Evolutionary conservation across 2,113 vertebrate species (phyloP).

Genomic region (Zosterops borbonicus): DNA sequence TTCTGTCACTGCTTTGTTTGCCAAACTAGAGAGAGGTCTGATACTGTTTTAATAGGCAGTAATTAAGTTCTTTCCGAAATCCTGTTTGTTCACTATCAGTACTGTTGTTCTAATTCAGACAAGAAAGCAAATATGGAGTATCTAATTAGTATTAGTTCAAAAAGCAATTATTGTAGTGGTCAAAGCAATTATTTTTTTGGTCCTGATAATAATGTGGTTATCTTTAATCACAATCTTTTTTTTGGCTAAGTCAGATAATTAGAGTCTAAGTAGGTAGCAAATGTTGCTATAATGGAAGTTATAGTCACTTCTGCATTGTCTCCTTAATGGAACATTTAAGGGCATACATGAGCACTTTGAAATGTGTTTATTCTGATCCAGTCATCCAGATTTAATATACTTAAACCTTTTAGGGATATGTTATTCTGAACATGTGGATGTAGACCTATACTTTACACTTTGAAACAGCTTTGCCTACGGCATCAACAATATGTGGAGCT

Average conservation of each 20-base stretch:
- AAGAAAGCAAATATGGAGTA: not conserved
- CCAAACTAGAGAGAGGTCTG: not conserved
- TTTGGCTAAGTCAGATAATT: not conserved
- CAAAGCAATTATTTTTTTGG: not conserved
- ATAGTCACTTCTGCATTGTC: not conserved
- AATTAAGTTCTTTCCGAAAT: not conserved
- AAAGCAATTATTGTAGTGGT: not conserved
- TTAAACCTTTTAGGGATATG: not conserved
- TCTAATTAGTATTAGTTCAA: not conserved
- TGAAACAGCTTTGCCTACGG: not conserved
- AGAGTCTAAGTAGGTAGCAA: not conserved
- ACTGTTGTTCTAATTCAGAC: not conserved
- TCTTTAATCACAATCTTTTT: not conserved
- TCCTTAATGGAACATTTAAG: not conserved
- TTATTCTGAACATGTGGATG: not conserved
- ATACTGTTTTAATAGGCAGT: not conserved
- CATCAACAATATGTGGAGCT: not conserved
- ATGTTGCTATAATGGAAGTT: not conserved
- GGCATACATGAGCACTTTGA: not conserved
- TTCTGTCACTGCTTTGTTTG: not conserved
- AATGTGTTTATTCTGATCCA: not conserved
- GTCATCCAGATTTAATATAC: not conserved
- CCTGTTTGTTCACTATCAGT: not conserved
- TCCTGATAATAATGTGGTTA: not conserved
- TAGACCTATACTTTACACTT: not conserved